Base-by-base conservation (phyloP, 2,888 invertebrate species). In the Liopterus haemorrhoidalis region DNA sequence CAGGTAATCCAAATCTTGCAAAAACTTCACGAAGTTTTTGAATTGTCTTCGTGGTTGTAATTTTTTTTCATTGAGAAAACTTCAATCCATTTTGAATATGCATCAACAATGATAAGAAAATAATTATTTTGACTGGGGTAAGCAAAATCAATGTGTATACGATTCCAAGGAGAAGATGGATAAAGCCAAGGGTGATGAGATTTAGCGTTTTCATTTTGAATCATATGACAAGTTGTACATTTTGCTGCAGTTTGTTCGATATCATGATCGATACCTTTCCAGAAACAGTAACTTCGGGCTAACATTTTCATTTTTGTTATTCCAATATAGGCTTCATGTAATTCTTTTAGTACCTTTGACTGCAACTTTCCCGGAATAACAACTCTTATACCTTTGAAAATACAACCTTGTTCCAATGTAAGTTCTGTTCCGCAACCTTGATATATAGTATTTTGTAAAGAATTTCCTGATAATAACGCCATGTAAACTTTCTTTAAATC, bases 91-190 rank as follows among this genome's bases (percentile, higher is more conserved):
- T 18, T 12, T n/a, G n/a, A 20, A 8, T 35, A 20, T 9, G 54
- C 44, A 41, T 56, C 53, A 1, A 51, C 43, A 2, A 53, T 22
- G 1, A 57, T 36, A 11, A 54, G 2, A 21, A 48, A 54, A 21
- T 27, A 49, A 27, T 46, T 16, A 5, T 43, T 50, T 16, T 48
- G 16, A 38, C 43, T 45, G 8, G 53, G 51, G 4, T 42, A 46
- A 4, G 47, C 43, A 20, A 37, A 48, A 35, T 57, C 56, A 3
- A 55, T 46, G 20, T 54, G 56, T 1, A 57, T 11, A 15, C 53
- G 4, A 11, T 50, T 37, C 51, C 53, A 56, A 4, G 55, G 47
- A 28, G 39, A 18, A n/a, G 42, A 47, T 16, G 52, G 49, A 38
- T 48, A 52, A 11, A 46, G 47, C 49, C 54, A 56, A 5, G 50